Conservation (phyloP, 2,113 vertebrate genomes). For the Paradoxurus hermaphroditus region DNA sequence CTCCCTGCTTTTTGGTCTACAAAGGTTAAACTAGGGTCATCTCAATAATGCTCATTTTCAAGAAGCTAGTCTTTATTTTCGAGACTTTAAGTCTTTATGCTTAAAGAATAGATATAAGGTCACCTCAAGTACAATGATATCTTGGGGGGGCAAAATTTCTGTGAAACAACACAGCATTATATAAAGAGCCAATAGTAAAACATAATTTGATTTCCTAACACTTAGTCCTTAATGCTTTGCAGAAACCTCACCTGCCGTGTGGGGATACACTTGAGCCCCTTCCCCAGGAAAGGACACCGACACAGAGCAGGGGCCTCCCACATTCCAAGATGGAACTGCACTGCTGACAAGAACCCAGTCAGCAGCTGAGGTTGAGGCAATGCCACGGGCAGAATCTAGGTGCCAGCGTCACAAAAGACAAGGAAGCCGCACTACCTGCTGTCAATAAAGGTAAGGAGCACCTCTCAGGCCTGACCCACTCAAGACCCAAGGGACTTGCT, state of each 20-base stretch:
- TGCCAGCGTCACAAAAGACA: background rate
- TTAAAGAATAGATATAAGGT: background rate
- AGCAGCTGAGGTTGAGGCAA: background rate
- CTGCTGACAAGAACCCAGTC: background rate
- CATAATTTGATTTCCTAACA: background rate
- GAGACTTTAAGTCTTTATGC: background rate
- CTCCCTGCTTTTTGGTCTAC: background rate
- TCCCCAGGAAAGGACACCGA: background rate
- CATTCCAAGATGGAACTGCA: background rate
- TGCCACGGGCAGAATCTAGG: accelerated
- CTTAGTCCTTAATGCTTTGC: background rate
- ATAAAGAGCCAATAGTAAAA: background rate
- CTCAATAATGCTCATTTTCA: background rate
- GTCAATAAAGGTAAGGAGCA: background rate
- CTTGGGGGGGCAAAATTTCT: background rate
- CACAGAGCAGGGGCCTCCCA: background rate
- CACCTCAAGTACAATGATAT: background rate
- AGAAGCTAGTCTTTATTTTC: background rate
- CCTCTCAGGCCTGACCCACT: background rate
- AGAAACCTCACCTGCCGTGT: background rate
- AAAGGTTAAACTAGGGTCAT: background rate
- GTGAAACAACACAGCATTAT: background rate
- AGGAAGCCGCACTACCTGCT: background rate
- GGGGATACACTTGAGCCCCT: background rate
- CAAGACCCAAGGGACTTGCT: background rate